Conservation (phyloP, 2,797 vertebrate species). For the Eulemur mongoz region DNA sequence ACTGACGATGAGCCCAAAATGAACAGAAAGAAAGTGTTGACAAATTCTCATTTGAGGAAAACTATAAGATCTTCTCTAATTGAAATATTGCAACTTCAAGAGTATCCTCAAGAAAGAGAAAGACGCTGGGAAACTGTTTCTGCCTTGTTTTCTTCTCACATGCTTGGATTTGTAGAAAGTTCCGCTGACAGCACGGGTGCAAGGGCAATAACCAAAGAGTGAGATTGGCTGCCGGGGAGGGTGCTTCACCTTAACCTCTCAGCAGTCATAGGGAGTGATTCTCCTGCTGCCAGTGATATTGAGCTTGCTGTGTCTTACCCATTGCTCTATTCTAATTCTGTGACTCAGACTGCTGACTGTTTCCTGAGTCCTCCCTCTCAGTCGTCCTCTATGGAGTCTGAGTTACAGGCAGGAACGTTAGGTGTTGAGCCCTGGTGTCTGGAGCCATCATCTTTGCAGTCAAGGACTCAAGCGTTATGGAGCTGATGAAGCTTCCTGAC, state of each 20-base stretch:
- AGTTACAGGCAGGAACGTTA: neutral
- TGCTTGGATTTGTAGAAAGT: neutral
- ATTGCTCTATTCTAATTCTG: neutral
- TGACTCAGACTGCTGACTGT: neutral
- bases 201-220: neutral
- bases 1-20: neutral
- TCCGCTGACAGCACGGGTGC: neutral
- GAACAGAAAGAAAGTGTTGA: neutral
- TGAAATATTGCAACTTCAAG: neutral
- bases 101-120: neutral
- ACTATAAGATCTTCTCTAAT: neutral
- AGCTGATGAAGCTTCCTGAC: neutral
- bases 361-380: neutral
- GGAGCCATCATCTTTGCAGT: neutral
- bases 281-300: neutral
- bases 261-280: neutral
- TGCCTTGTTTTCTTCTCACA: neutral
- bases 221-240: neutral
- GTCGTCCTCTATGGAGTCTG: neutral
- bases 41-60: constrained; percentile 13
- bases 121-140: neutral
- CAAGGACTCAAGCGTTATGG: too few species aligned
- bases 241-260: neutral
- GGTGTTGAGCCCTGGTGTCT: neutral
- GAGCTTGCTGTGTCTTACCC: neutral